These are phyloP conservation scores for Poeciliopsis turrubarensis DNA, from an alignment of 2,113 vertebrate species.

Conservation along the genomic window DNA sequence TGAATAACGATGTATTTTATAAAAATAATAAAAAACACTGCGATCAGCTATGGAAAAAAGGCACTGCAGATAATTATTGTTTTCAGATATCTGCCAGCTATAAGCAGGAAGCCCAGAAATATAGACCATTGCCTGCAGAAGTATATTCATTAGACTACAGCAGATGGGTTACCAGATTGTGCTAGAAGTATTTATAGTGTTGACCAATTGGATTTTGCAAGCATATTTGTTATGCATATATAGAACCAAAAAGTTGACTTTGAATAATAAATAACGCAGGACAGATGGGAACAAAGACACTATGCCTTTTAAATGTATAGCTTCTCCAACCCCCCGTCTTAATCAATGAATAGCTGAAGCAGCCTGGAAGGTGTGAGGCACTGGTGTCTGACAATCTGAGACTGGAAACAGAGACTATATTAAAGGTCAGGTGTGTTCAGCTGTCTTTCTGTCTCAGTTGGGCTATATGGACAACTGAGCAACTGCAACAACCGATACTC, in stretches of 20 bases:
- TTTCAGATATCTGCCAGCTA: no score
- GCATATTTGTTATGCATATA: not conserved
- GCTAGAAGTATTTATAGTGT: constrained; percentile 5
- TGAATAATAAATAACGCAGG: not conserved
- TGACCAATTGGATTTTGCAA: not conserved
- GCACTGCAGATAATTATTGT: no score
- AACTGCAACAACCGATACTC: constrained; percentile 22
- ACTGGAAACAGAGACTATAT: constrained; percentile 3
- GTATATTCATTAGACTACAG: not conserved
- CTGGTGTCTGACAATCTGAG: constrained; percentile 4
- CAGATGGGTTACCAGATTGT: not conserved
- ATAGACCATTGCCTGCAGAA: not conserved
- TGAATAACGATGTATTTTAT: no score
- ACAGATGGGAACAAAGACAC: not conserved
- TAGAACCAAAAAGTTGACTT: not conserved
- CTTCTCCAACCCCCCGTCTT: not conserved
- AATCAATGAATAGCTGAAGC: not conserved
- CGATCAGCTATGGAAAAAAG: no score
- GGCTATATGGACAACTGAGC: constrained; percentile 36
- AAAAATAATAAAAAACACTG: no score
- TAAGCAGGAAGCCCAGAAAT: not conserved
- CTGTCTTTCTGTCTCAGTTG: constrained; percentile 35
- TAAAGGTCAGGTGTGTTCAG: constrained; percentile 21
- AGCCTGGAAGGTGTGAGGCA: not conserved
- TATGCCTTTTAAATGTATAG: not conserved